phyloP scores from a whole-genome alignment of 2,888 invertebrate genomes.

The Pristionchus mayeri region DNA sequence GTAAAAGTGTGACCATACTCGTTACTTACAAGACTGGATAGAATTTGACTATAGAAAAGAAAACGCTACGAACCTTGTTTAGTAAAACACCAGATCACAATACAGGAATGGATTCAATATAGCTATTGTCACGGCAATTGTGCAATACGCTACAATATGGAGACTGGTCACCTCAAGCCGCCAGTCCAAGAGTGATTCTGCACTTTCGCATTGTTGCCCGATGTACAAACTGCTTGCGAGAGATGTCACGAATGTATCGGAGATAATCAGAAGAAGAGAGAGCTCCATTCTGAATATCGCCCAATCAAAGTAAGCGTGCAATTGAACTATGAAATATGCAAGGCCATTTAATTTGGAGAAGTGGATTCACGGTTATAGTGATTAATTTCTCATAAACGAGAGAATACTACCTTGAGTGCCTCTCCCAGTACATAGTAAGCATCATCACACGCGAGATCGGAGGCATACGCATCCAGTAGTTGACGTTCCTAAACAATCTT shows the following conservation, averaged over 20 bases:
- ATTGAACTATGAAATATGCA: background rate
- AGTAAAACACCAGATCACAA: background rate
- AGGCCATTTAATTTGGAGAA: background rate
- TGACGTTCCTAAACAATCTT: constrained; percentile 63
- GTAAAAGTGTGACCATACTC: constrained; percentile 26
- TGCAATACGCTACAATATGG: background rate
- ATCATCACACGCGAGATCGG: constrained; percentile 98
- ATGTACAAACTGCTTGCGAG: constrained; percentile 94
- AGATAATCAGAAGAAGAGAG: constrained; percentile 95
- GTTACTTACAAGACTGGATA: constrained; percentile 24
- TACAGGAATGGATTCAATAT: constrained; percentile 8
- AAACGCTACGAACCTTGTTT: constrained; percentile 37
- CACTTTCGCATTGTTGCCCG: constrained; percentile 96
- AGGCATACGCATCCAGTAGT: constrained; percentile 77
- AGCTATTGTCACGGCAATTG: background rate
- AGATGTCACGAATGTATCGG: constrained; percentile 93
- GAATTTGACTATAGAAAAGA: background rate
- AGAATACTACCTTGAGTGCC: constrained; percentile 52
- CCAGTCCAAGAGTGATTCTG: constrained; percentile 89
- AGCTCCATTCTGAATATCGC: constrained; percentile 56
- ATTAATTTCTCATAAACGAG: background rate
- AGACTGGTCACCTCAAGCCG: constrained; percentile 79
- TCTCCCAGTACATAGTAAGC: constrained; percentile 95
- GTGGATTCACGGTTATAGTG: too few species aligned
- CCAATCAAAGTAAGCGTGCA: background rate